Evolutionary conservation across 2,797 vertebrate species (phyloP).

Genomic region (Emydoidea blandingii): DNA sequence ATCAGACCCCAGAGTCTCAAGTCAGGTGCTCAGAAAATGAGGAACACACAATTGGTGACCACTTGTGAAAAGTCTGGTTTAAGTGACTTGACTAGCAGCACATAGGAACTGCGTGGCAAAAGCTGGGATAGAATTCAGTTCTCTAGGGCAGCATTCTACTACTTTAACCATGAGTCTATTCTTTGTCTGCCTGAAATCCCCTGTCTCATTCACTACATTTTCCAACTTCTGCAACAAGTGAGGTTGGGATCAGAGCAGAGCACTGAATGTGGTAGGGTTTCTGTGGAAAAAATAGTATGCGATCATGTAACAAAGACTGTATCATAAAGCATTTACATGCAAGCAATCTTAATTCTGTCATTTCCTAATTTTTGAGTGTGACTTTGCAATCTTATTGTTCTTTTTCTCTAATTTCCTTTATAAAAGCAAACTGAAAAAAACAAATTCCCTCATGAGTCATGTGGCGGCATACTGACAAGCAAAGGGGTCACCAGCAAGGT

Average conservation of each 20-base stretch:
- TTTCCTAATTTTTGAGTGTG: background rate
- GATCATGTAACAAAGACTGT: accelerated
- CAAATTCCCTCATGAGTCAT: background rate
- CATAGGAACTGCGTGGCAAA: background rate
- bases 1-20: background rate
- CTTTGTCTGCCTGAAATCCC: background rate
- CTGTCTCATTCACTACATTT: background rate
- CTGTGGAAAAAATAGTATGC: background rate
- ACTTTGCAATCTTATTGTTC: background rate
- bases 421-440: background rate
- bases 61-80: background rate
- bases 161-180: background rate
- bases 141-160: background rate
- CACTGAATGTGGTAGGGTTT: background rate
- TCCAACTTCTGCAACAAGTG: background rate
- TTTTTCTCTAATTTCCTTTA: background rate
- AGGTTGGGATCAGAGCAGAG: background rate
- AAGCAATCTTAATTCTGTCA: background rate
- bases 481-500: background rate
- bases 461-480: background rate
- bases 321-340: background rate
- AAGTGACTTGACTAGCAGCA: background rate
- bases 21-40: background rate
- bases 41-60: background rate
- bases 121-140: background rate